Conservation (phyloP, 2,888 invertebrate genomes). For the Melikaiella ostensackeni region DNA sequence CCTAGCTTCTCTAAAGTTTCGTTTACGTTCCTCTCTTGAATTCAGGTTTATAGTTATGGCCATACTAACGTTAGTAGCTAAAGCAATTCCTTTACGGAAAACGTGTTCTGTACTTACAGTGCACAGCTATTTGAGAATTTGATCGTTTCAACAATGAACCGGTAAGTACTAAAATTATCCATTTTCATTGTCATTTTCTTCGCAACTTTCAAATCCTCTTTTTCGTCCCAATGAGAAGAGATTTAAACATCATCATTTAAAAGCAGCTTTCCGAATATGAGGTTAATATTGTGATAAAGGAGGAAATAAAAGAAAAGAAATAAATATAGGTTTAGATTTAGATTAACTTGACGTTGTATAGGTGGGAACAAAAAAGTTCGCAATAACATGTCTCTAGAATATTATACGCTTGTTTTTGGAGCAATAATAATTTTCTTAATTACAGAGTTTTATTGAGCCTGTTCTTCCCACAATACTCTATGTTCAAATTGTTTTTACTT, state of each 20-base stretch:
- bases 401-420: no score
- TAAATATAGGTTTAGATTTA: not conserved
- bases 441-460: no score
- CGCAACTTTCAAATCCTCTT: not conserved
- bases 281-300: not conserved
- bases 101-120: constrained; percentile 6
- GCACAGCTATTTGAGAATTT: constrained; percentile 16
- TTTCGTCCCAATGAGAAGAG: not conserved
- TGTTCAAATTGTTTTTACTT: no score
- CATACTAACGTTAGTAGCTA: constrained; percentile 11
- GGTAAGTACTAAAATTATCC: not conserved
- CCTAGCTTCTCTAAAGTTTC: not conserved
- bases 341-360: not conserved
- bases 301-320: not conserved
- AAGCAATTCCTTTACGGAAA: constrained; percentile 15
- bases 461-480: no score
- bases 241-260: not conserved
- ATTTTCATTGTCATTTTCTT: constrained; percentile 3
- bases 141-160: constrained; percentile 3
- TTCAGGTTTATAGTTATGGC: constrained; percentile 33
- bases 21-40: constrained; percentile 33
- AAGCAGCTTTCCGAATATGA: not conserved
- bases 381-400: no score
- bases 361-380: no score
- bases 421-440: no score